Evolutionary conservation across 2,888 invertebrate species (phyloP), one percentile per base, ranked within the genome.

Genomic region (Campoletis raptor): DNA sequence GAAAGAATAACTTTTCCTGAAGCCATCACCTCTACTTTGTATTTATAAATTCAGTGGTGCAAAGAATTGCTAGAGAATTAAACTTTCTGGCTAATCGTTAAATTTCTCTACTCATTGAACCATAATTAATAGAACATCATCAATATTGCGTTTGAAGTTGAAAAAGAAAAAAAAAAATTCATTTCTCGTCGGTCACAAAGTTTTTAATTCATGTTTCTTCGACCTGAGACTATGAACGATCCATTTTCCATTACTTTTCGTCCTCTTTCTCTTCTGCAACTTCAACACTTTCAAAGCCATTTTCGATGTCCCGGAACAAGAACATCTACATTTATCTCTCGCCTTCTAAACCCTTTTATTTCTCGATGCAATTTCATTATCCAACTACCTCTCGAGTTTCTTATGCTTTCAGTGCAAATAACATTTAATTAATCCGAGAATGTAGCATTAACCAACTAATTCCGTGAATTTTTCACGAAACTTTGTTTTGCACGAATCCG

Each of bases 331-430:
- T 73, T 80, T 57, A 15, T 36, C 73, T 24, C 37, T n/a, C n/a
- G n/a, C 15, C 57, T 42, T 45, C 2, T 18, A 18, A 18, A 2
- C n/a, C 48, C 40, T 12, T 79, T 54, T 70, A 21, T 24, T 61
- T 40, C 72, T 67, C 40, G 54, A 45, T 54, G 66, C 81, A 81
- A 85, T 85, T 85, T 81, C 70, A 85, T 85, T 85, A 78, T 18
- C 69, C 81, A 66, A 81, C 77, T 57, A 30, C 45, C 24, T 54
- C 81, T 45, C 64, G 74, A 79, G 80, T 80, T 64, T 66, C 40
- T 78, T 73, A 66, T 61, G 40, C 73, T 45, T 70, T 72, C 24
- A 42, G 18, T 72, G 9, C 30, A 54, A 37, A 42, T 24, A 81
- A 85, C 72, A 73, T 54, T 85, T 67, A 57, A 69, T 81, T 70